Base-by-base conservation (phyloP, 2,888 invertebrate species). In the Hydroisotoma schaefferi region DNA sequence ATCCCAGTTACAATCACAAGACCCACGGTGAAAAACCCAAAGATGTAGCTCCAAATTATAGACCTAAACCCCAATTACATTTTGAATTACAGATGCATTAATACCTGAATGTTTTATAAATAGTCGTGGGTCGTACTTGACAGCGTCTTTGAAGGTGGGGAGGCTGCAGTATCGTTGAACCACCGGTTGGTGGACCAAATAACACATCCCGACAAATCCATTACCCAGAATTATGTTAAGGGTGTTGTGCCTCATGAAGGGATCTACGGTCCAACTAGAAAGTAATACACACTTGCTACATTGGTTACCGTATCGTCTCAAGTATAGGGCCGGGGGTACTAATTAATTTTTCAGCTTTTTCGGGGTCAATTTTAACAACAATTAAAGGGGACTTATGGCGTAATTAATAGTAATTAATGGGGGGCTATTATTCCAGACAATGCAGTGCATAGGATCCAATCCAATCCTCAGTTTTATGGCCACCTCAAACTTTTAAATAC, bases 221-320 rank as follows among this genome's bases (percentile, higher is more conserved):
- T 65, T 58, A 4, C 72, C 71, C 0, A 72, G 27, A 2, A 71
- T 6, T 28, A 72, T 58, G 26, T 70, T 72, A 2, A 69, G 49
- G 1, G 71, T 69, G 27, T 70, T 72, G 56, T 72, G 71, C 33
- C 72, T 28, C 68, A 70, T 68, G 48, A 72, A 70, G 1, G 70
- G 70, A 38, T 72, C 72, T 5, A 72, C 37, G 2, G 66, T 65
- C 43, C 61, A 67, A 54, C 68, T 71, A 27, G 22, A 57, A 54
- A 23, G 22, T 43, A n/a, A n/a, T n/a, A n/a, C n/a, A n/a, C 33
- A 40, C 15, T 5, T 40, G 40, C 5, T 20, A 40, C 40, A 40
- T 15, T 40, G 20, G 20, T 40, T 40, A 33, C 8, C 8, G 15
- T 33, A 10, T 33, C 33, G 15, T 10, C 15, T 33, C 15, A 10